Evolutionary conservation across 2,113 vertebrate species (phyloP).

Genomic region (Apistogramma diplotaenia): DNA sequence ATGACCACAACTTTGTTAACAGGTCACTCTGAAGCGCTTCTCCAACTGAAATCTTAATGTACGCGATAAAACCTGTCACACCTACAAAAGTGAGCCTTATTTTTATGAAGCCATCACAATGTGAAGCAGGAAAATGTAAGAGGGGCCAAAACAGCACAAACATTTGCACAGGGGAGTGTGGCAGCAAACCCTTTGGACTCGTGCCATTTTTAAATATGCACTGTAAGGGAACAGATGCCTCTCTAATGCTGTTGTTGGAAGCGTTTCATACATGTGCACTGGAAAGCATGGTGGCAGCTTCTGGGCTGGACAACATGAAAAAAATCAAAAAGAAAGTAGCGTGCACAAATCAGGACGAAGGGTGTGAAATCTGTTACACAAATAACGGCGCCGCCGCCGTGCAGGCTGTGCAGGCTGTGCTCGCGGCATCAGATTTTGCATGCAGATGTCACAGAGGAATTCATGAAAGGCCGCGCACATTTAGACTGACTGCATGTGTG

Average conservation of each 20-base stretch:
- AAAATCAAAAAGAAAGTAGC: not conserved
- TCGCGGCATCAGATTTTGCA: not conserved
- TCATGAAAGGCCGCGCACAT: accelerated
- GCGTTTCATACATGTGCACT: not conserved
- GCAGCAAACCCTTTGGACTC: too few relatives aligned
- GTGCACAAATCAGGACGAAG: not conserved
- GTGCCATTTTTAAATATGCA: not conserved
- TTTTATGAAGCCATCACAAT: not conserved
- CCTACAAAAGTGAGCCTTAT: not conserved
- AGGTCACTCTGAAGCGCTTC: not conserved
- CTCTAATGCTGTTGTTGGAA: not conserved
- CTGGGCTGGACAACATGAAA: not conserved
- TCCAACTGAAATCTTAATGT: not conserved
- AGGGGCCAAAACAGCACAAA: not conserved
- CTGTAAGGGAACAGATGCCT: not conserved
- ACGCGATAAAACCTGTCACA: accelerated
- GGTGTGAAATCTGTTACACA: not conserved
- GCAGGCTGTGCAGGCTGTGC: accelerated
- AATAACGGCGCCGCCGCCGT: not conserved
- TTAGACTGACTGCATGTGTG: accelerated
- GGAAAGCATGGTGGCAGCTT: not conserved
- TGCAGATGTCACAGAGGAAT: not conserved
- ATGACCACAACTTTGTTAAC: too few relatives aligned
- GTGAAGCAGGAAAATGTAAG: not conserved
- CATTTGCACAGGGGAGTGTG: not conserved